A percentile compares a stretch with the other conserved stretches of the same genome.
phyloP scores from a whole-genome alignment of 2,888 invertebrate species.

The Cyaniris semiargus region DNA sequence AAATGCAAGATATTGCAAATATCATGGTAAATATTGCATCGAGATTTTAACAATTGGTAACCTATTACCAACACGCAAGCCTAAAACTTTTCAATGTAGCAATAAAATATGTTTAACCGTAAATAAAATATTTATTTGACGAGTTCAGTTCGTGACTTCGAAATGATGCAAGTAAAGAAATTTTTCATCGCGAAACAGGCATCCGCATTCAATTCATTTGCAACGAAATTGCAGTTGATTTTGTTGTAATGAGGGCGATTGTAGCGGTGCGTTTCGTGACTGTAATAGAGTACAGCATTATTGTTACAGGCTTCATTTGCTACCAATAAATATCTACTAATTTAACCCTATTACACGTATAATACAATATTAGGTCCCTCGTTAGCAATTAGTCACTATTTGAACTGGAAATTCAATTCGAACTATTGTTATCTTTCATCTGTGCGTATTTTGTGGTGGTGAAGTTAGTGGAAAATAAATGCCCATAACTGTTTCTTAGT shows the following conservation, averaged over 20 bases:
- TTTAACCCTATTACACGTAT: conserved; percentile 1
- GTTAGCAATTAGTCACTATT: conserved; percentile 1
- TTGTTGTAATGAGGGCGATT: conserved; percentile 61
- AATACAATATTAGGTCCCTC: conserved; percentile 7
- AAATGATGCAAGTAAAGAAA: conserved; percentile 61
- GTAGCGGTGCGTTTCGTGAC: conserved; percentile 61
- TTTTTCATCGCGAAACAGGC: conserved; percentile 53
- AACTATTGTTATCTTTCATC: neutral
- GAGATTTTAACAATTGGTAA: neutral
- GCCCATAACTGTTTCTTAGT: neutral
- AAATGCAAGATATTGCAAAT: too few species aligned
- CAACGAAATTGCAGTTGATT: conserved; percentile 67
- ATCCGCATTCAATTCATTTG: conserved; percentile 61
- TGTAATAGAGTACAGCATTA: conserved; percentile 59
- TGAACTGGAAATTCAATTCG: neutral
- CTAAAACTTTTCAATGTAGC: neutral
- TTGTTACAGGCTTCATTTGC: conserved; percentile 42
- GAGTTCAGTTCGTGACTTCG: conserved; percentile 47
- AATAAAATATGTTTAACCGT: neutral
- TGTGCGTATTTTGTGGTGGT: neutral
- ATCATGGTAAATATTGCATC: neutral
- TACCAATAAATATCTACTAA: conserved; percentile 32
- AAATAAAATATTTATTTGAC: conserved; percentile 19
- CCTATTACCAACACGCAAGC: neutral
- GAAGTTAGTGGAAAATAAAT: neutral